phyloP scores from a whole-genome alignment of 2,113 vertebrate species.

The Oxyura jamaicensis region DNA sequence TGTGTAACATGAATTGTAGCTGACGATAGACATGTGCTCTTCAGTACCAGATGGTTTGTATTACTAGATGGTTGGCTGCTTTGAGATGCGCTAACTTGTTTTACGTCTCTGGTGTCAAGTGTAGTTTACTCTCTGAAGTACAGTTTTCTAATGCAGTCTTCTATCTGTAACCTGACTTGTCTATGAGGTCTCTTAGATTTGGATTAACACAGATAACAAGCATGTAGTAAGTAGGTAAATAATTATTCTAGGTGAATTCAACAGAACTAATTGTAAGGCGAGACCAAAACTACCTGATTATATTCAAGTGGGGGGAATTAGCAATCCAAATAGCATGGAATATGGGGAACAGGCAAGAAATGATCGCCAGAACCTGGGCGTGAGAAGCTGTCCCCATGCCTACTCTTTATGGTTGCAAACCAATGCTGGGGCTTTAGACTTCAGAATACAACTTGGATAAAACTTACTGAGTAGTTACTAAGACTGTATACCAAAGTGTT shows the following conservation, averaged over 20 bases:
- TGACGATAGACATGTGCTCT: neutral
- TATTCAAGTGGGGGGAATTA: neutral
- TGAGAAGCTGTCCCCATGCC: no score
- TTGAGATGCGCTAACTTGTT: rapidly evolving
- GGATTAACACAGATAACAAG: neutral
- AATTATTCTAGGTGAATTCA: neutral
- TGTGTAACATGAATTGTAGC: neutral
- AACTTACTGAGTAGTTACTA: no score
- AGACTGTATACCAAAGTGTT: no score
- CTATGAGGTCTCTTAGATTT: neutral
- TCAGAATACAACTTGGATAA: neutral
- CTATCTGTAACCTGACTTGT: neutral
- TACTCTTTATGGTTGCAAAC: no score
- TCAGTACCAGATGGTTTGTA: neutral
- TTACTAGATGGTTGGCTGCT: rapidly evolving
- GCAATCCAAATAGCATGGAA: neutral
- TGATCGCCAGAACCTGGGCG: neutral
- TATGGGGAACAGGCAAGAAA: neutral
- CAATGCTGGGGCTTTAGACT: neutral
- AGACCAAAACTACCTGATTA: neutral
- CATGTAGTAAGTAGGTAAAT: neutral
- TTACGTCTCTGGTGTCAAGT: neutral
- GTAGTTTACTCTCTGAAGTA: no score
- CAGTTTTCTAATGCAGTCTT: neutral
- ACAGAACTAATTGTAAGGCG: neutral